Percentiles rank a stretch among this genome's conserved stretches.
Evolutionary conservation across 1,140 invertebrate species (phyloP).

Genomic region (Listronotus bonariensis): DNA sequence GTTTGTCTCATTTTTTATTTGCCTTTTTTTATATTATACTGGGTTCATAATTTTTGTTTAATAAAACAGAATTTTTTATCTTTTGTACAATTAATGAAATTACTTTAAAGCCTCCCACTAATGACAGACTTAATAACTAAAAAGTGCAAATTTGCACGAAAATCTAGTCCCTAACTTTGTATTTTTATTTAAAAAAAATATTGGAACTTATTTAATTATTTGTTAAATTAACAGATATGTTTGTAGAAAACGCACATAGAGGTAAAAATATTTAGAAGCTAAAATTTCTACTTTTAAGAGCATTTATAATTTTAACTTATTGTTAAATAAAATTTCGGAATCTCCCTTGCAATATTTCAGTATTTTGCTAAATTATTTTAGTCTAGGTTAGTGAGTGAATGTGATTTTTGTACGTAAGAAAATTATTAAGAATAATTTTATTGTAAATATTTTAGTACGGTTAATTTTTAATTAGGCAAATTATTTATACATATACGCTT

Average conservation of each 20-base stretch:
- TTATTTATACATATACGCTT: constrained; percentile 41
- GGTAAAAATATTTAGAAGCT: constrained; percentile 15
- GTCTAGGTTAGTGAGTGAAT: constrained; percentile 43
- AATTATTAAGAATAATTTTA: constrained; percentile 25
- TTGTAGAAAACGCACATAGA: constrained; percentile 3
- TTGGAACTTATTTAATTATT: constrained; percentile 7
- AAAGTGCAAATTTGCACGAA: constrained; percentile 7
- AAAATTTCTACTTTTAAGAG: constrained; percentile 24
- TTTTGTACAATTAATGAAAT: too few species aligned
- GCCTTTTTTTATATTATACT: too few species aligned
- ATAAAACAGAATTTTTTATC: too few species aligned
- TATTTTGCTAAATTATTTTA: constrained; percentile 50
- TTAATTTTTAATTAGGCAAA: constrained; percentile 10
- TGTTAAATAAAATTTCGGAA: constrained; percentile 36
- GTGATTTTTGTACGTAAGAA: constrained; percentile 40
- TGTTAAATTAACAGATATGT: constrained; percentile 7
- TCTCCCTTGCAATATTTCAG: constrained; percentile 51
- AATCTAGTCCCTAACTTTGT: constrained; percentile 31
- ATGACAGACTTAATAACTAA: background rate
- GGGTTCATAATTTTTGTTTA: too few species aligned
- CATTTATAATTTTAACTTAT: constrained; percentile 34
- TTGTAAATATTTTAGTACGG: constrained; percentile 26
- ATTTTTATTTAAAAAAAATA: constrained; percentile 3
- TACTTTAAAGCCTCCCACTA: too few species aligned
- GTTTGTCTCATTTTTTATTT: too few species aligned